A percentile compares a stretch with the other conserved stretches of the same genome.
Evolutionary conservation across 2,113 vertebrate species (phyloP).

Genomic region (Eulemur macaco): DNA sequence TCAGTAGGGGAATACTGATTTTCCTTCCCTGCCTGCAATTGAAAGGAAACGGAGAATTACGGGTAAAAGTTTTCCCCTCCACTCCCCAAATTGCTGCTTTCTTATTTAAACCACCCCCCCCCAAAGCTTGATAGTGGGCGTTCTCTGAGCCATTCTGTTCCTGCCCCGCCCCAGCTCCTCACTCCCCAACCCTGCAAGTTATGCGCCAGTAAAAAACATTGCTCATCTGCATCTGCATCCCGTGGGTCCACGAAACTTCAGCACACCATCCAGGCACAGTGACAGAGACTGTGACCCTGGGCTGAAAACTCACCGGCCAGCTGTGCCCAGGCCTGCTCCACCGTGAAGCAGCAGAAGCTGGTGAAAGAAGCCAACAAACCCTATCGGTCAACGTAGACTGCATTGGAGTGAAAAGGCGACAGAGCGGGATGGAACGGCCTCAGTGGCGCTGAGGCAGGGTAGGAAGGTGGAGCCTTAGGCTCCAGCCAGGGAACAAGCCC

Average conservation of each 20-base stretch:
- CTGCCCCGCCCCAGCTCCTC: background rate
- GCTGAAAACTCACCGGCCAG: background rate
- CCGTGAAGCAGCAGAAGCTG: background rate
- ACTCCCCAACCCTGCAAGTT: background rate
- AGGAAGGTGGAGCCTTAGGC: background rate
- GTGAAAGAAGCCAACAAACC: background rate
- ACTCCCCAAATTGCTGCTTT: background rate
- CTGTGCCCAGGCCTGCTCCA: no score
- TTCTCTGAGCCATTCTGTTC: background rate
- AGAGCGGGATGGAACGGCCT: background rate
- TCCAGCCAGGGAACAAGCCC: background rate
- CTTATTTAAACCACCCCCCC: background rate
- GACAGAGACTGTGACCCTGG: background rate
- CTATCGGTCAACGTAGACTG: background rate
- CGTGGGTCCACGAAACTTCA: background rate
- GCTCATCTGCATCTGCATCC: background rate
- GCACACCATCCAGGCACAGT: background rate
- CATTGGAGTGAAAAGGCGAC: no score
- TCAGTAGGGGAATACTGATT: background rate
- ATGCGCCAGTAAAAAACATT: accelerated
- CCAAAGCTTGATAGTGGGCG: background rate
- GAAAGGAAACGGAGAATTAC: background rate
- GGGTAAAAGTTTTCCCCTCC: background rate
- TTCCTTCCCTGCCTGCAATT: background rate
- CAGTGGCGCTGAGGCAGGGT: no score